Conservation (phyloP, 2,113 vertebrate species). For the Struthidea cinerea region DNA sequence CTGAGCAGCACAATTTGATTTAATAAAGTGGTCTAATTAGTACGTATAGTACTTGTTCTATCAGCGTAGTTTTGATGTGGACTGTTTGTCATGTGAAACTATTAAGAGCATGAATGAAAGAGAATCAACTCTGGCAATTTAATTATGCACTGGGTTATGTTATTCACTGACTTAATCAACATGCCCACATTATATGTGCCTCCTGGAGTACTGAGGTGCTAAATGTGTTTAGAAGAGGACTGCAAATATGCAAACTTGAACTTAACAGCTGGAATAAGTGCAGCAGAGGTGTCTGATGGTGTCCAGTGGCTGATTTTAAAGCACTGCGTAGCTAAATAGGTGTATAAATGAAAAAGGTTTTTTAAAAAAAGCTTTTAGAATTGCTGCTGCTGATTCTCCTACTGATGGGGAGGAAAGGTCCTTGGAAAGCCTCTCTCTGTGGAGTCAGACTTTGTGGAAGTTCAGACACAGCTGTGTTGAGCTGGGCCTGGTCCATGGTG, state of each 20-base stretch:
- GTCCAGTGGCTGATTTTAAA: not conserved
- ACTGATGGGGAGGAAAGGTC: not conserved
- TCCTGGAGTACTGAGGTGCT: not conserved
- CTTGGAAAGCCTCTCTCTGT: not conserved
- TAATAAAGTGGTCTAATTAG: not conserved
- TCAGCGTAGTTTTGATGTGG: not conserved
- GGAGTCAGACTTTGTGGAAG: not conserved
- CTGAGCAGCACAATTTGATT: not conserved
- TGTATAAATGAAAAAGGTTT: not conserved
- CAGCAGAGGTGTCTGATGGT: not conserved
- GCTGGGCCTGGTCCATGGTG: not conserved
- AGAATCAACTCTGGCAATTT: not conserved
- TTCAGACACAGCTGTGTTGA: not conserved
- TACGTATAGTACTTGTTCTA: not conserved
- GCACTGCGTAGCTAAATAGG: not conserved
- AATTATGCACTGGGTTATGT: not conserved
- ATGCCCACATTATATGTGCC: not conserved
- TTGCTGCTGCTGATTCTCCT: not conserved
- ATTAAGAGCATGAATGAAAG: constrained; percentile 2
- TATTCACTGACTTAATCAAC: not conserved
- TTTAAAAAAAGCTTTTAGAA: not conserved
- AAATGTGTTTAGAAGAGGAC: not conserved
- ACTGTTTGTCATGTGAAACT: not conserved
- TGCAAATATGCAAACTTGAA: not conserved
- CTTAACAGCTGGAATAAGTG: not conserved